Evolutionary conservation across 2,113 vertebrate genomes (phyloP).

Genomic region (Onychorhynchus coronatus): DNA sequence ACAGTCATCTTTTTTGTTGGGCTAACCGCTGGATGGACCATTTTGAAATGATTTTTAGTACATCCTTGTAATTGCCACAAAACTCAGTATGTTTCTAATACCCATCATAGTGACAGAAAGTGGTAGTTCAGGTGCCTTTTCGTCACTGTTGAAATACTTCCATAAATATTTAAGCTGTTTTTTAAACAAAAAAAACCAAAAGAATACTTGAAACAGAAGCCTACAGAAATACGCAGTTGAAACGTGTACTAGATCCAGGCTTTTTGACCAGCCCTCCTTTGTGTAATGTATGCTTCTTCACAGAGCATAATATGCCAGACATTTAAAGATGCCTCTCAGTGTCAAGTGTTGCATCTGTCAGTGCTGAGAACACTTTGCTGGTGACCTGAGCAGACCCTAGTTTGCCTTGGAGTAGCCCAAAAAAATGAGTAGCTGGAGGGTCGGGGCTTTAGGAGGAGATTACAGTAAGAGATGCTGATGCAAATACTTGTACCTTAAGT

Average conservation of each 20-base stretch:
- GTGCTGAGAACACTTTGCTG: neutral
- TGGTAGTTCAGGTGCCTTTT: neutral
- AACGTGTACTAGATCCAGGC: neutral
- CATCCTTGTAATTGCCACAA: neutral
- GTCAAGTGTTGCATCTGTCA: neutral
- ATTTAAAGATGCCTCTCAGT: neutral
- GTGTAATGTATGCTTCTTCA: neutral
- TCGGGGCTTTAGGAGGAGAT: neutral
- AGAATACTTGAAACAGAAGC: neutral
- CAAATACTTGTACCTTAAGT: neutral
- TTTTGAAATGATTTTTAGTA: neutral
- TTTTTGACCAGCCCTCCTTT: neutral
- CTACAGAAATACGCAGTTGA: neutral
- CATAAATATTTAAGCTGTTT: neutral
- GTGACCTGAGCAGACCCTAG: neutral
- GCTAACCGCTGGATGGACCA: neutral
- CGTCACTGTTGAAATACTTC: neutral
- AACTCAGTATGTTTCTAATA: neutral
- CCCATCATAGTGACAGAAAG: neutral
- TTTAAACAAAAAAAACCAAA: neutral
- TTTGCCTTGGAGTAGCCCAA: neutral
- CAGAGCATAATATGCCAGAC: neutral
- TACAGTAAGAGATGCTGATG: neutral
- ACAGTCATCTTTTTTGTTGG: neutral
- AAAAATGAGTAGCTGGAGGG: neutral